phyloP scores from a whole-genome alignment of 2,888 invertebrate species.

The Hyposoter dolosus region DNA sequence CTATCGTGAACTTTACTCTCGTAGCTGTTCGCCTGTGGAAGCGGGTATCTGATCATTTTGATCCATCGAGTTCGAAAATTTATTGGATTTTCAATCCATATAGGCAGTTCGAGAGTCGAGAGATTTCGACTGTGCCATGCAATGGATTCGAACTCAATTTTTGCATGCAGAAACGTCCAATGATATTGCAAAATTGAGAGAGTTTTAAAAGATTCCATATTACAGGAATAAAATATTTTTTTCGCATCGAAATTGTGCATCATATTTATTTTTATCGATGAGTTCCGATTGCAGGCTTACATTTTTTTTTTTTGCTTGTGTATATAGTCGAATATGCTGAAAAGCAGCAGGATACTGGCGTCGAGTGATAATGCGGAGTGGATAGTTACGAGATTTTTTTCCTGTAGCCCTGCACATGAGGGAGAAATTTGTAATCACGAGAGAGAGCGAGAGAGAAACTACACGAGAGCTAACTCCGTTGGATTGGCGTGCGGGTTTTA shows the following conservation, averaged over 20 bases:
- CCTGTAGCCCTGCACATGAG: not conserved
- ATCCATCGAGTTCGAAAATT: not conserved
- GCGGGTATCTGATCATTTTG: not conserved
- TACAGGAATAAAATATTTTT: not conserved
- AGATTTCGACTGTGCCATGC: not conserved
- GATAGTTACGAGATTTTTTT: conserved; percentile 19
- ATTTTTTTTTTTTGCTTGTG: conserved; percentile 9
- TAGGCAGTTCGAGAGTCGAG: not conserved
- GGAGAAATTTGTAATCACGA: conserved; percentile 53
- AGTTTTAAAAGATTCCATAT: not conserved
- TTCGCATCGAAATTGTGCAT: not conserved
- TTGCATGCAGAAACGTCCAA: not conserved
- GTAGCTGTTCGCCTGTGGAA: not conserved
- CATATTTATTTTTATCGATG: not conserved
- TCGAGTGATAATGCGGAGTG: conserved; percentile 46
- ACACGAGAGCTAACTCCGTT: not conserved
- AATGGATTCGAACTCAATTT: not conserved
- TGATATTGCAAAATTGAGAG: not conserved
- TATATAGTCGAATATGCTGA: conserved; percentile 43
- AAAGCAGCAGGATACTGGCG: conserved; percentile 21
- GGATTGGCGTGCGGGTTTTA: conserved; percentile 52
- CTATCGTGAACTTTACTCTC: conserved; percentile 31
- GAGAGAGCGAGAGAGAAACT: conserved; percentile 11
- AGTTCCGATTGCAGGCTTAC: not conserved
- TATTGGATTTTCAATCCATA: not conserved